Evolutionary conservation across 2,113 vertebrate species (phyloP).

Genomic region (Rhinoderma darwinii): DNA sequence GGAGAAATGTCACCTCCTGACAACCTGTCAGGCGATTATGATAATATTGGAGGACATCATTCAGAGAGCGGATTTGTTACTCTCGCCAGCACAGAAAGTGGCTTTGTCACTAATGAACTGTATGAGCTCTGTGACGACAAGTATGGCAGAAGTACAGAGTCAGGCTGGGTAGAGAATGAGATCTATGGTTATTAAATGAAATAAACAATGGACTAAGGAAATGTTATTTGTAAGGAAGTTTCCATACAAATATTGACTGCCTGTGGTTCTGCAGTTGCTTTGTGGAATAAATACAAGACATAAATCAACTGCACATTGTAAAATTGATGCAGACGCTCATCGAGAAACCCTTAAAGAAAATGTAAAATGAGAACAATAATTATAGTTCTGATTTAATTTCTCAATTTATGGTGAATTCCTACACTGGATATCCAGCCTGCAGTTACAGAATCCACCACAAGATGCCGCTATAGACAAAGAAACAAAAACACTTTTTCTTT

Average conservation of each 20-base stretch:
- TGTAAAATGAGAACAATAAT: background rate
- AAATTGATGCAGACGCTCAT: background rate
- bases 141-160: slow-evolving; percentile 70
- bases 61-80: slow-evolving; percentile 81
- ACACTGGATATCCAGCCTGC: background rate
- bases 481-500: background rate
- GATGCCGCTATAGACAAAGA: slow-evolving; percentile 13
- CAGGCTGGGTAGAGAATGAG: slow-evolving; percentile 94
- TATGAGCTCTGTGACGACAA: slow-evolving; percentile 81
- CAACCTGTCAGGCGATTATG: slow-evolving; percentile 73
- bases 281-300: background rate
- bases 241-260: background rate
- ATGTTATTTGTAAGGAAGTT: background rate
- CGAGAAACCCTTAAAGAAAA: too few relatives aligned
- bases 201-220: background rate
- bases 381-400: background rate
- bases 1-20: slow-evolving; percentile 67
- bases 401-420: background rate
- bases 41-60: slow-evolving; percentile 69
- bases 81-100: slow-evolving; percentile 79
- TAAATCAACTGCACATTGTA: background rate
- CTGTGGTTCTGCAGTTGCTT: background rate
- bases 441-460: slow-evolving; percentile 14
- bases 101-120: slow-evolving; percentile 92
- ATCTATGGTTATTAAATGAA: slow-evolving; percentile 85